phyloP scores from a whole-genome alignment of 2,888 invertebrate genomes.

The Molorchus minor region DNA sequence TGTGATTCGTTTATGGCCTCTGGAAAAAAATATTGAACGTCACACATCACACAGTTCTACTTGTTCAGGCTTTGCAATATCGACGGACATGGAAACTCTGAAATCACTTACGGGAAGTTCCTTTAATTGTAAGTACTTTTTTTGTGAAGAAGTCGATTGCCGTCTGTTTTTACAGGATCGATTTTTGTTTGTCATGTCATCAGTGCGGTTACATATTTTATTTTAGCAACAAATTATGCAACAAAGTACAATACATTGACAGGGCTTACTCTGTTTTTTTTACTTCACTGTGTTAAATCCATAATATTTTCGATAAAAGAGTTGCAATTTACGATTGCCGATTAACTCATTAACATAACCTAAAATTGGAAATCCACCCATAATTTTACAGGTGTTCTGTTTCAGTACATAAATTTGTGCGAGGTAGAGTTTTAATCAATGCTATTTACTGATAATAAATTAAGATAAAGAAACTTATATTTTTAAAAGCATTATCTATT shows the following conservation, averaged over 20 bases:
- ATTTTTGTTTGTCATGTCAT: conserved; percentile 32
- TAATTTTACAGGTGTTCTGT: conserved; percentile 7
- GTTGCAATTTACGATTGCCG: neutral
- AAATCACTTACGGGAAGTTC: conserved; percentile 40
- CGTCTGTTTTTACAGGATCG: conserved; percentile 26
- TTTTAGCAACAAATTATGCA: conserved; percentile 44
- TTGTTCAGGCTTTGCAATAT: conserved; percentile 32
- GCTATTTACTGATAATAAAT: conserved; percentile 11
- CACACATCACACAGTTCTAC: conserved; percentile 32
- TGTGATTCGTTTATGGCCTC: neutral
- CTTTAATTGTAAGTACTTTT: conserved; percentile 44
- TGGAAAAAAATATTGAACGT: conserved; percentile 30
- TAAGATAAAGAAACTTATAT: conserved; percentile 4
- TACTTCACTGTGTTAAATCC: neutral
- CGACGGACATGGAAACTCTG: conserved; percentile 34
- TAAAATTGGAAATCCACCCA: conserved; percentile 18
- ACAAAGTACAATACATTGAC: conserved; percentile 23
- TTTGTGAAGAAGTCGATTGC: conserved; percentile 23
- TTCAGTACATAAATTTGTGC: conserved; percentile 2
- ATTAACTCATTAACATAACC: conserved; percentile 11
- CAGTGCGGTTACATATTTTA: conserved; percentile 22
- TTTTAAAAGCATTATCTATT: conserved; percentile 13
- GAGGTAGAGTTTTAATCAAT: neutral
- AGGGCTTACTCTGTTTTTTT: conserved; percentile 2
- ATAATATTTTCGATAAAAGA: neutral